Conservation (phyloP, 2,113 vertebrate genomes). For the Muntiacus muntjak region DNA sequence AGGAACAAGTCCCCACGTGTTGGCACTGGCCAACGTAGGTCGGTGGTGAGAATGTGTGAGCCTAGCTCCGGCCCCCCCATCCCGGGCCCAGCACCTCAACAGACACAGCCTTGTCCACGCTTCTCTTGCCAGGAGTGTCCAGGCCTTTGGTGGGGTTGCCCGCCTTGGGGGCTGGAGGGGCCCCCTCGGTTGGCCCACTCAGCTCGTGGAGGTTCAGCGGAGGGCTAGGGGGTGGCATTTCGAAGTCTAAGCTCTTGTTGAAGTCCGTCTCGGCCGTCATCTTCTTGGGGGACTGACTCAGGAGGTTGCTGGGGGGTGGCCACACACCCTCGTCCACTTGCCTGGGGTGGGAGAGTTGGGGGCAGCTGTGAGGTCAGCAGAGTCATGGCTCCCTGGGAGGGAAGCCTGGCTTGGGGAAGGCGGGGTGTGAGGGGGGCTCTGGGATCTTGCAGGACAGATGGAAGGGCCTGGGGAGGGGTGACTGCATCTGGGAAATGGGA, state of each 20-base stretch:
- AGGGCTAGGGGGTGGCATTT: conserved; percentile 87
- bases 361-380: neutral
- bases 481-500: neutral
- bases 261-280: conserved; percentile 83
- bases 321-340: conserved; percentile 92
- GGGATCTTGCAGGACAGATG: neutral
- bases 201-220: conserved; percentile 90
- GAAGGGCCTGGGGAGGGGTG: neutral
- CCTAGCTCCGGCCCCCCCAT: neutral
- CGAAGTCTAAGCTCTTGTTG: conserved; percentile 88
- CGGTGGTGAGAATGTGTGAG: neutral
- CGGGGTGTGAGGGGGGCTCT: neutral
- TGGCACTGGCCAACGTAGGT: neutral
- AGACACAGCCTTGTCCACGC: conserved; percentile 88
- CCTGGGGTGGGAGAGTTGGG: conserved; percentile 75
- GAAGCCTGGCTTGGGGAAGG: neutral
- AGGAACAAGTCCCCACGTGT: neutral
- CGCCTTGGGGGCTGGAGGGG: conserved; percentile 82
- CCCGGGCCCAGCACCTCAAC: conserved; percentile 84
- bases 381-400: rapidly evolving
- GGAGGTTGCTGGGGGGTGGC: conserved; percentile 87
- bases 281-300: conserved; percentile 90
- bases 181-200: conserved; percentile 71
- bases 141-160: conserved; percentile 82
- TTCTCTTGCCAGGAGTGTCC: conserved; percentile 87